These are phyloP conservation scores for Parambassis ranga DNA, from an alignment of 2,797 vertebrate genomes.

Conservation along the genomic window DNA sequence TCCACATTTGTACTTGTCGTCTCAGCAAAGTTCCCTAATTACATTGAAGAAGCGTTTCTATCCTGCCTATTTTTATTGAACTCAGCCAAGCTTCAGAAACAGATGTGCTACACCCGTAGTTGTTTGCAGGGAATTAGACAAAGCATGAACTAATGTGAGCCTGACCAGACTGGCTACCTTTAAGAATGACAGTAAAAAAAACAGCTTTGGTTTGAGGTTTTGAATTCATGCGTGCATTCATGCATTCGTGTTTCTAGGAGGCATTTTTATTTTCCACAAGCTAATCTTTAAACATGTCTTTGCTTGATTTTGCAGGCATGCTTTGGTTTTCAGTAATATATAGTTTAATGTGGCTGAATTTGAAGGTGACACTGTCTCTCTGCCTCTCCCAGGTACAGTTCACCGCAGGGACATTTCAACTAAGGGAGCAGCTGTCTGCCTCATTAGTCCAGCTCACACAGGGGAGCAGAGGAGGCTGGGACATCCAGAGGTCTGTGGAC, in stretches of 20 bases:
- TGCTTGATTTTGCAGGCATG: slow-evolving; percentile 38
- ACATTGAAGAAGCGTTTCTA: slow-evolving; percentile 63
- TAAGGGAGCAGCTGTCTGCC: slow-evolving; percentile 70
- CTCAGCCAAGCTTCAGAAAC: slow-evolving; percentile 52
- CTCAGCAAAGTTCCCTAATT: slow-evolving; percentile 75
- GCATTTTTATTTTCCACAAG: slow-evolving; percentile 22
- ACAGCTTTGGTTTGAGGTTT: slow-evolving; percentile 16
- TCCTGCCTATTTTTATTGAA: slow-evolving; percentile 57
- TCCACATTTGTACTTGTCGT: slow-evolving; percentile 74
- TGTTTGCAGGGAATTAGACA: slow-evolving; percentile 22
- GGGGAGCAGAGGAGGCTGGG: slow-evolving; percentile 50
- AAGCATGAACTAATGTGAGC: slow-evolving; percentile 34
- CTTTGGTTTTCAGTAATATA: slow-evolving; percentile 34
- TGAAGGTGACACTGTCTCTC: slow-evolving; percentile 79
- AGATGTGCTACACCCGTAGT: slow-evolving; percentile 49
- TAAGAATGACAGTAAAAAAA: slow-evolving; percentile 28
- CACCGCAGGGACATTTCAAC: slow-evolving; percentile 62
- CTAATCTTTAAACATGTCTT: slow-evolving; percentile 39
- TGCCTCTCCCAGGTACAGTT: slow-evolving; percentile 56
- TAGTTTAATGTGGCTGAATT: slow-evolving; percentile 43
- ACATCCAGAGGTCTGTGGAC: slow-evolving; percentile 62
- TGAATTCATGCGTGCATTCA: slow-evolving; percentile 15
- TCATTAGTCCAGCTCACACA: slow-evolving; percentile 71
- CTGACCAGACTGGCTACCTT: slow-evolving; percentile 12
- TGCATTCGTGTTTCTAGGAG: slow-evolving; percentile 7